Base-by-base conservation (phyloP, 1,140 invertebrate genomes). In the Microvelia longipes region DNA sequence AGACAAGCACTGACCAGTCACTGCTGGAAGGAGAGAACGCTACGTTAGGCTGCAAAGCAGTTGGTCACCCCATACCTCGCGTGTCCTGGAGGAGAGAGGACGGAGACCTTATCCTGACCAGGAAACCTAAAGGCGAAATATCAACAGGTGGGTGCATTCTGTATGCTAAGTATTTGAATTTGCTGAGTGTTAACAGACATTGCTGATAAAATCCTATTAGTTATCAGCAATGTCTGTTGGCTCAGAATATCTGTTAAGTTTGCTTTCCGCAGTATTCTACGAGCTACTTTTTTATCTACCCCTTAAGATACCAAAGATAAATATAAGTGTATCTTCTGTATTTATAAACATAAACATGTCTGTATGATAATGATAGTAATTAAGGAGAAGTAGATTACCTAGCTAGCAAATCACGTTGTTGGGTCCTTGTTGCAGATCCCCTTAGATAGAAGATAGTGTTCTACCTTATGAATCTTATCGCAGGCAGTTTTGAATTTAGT, bases 1-100 rank as follows among this genome's bases (percentile, higher is more conserved):
- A 84, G 73, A 86, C 85, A 19, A 86, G 84, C 73, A 77, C 81
- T 19, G 87, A 89, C 75, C 77, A 87, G 25, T 83, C 84, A 77
- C 82, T 85, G 29, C 75, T 81, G 69, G 88, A 90, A 77, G 86
- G 86, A 50, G 84, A 87, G 63, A 88, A 88, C 77, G 85, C 86
- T 2, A 88, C 85, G 1, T 78, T 90, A 69, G 77, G 80, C 30
- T 90, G 88, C 76, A 82, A 82, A 68, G 87, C 87, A 2, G 82
- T 81, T 13, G 87, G 87, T 5, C 81, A 86, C 72, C 84, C 84
- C 26, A 72, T 76, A 50, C 85, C 84, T 1, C 78, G 81, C 67
- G 81, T 86, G 61, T 74, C 80, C 61, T 86, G 84, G 84, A 76
- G 81, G 70, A 77, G 80, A 15, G 84, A 85, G 72, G 80, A 81